These are phyloP conservation scores for Calonectris borealis DNA, from an alignment of 2,113 vertebrate species.

Conservation along the genomic window DNA sequence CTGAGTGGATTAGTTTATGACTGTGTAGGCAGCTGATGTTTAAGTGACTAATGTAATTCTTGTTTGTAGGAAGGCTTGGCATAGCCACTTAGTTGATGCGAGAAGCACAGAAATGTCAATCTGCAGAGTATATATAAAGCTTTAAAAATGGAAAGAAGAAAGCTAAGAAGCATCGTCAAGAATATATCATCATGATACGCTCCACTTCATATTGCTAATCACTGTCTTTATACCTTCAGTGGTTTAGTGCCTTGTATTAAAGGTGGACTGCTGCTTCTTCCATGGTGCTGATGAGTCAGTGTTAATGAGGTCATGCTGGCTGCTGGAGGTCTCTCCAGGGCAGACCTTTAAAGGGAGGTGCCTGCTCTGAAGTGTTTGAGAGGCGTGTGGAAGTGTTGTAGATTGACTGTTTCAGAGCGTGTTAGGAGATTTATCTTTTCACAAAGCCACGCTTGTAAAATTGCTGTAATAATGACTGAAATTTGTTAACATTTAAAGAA, in stretches of 20 bases:
- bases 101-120: neutral
- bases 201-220: neutral
- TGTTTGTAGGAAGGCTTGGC: constrained; percentile 15
- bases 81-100: neutral
- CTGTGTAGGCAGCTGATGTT: constrained; percentile 6
- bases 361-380: neutral
- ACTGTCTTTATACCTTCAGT: neutral
- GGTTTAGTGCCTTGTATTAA: neutral
- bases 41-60: neutral
- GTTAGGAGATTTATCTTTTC: neutral
- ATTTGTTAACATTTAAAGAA: neutral
- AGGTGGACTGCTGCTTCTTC: neutral
- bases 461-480: neutral
- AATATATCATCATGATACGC: neutral
- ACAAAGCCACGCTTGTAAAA: neutral
- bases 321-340: neutral
- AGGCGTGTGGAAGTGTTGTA: neutral
- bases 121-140: neutral
- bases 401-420: neutral
- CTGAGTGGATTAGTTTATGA: neutral
- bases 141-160: neutral
- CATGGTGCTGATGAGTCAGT: neutral
- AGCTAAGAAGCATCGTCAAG: neutral
- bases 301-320: neutral
- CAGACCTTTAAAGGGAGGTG: neutral